Evolutionary conservation across 2,888 invertebrate genomes (phyloP).

Genomic region (Dasypogon diadema): DNA sequence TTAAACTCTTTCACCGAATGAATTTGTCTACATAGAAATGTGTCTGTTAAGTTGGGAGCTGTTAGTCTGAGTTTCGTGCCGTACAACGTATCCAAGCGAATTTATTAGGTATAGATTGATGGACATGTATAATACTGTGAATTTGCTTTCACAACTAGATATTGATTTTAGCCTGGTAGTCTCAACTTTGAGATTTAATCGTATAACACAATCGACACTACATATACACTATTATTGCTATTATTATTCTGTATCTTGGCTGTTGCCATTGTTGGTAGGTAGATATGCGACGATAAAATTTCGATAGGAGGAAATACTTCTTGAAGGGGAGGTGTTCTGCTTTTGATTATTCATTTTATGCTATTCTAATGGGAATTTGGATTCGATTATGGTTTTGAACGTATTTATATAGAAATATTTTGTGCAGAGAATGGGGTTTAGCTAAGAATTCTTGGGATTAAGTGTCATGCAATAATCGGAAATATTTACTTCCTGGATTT

Average conservation of each 20-base stretch:
- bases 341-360: conserved; percentile 34
- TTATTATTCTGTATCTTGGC: background rate
- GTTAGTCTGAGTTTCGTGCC: background rate
- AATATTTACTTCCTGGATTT: too few relatives aligned
- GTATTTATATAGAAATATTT: background rate
- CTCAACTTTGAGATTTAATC: conserved; percentile 23
- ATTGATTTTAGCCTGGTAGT: conserved; percentile 34
- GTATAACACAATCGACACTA: conserved; percentile 9
- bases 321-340: conserved; percentile 6
- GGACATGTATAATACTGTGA: conserved; percentile 25
- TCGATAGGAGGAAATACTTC: conserved; percentile 30
- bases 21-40: conserved; percentile 20
- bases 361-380: conserved; percentile 30
- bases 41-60: background rate
- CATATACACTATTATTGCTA: conserved; percentile 19
- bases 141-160: conserved; percentile 35
- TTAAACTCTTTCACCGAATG: conserved; percentile 12
- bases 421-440: conserved; percentile 3
- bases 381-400: conserved; percentile 31
- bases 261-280: conserved; percentile 5
- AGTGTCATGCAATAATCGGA: too few relatives aligned
- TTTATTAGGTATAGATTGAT: conserved; percentile 42
- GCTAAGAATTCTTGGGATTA: background rate
- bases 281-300: conserved; percentile 18
- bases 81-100: background rate